Evolutionary conservation across 2,113 vertebrate species (phyloP).

Genomic region (Candoia aspera): DNA sequence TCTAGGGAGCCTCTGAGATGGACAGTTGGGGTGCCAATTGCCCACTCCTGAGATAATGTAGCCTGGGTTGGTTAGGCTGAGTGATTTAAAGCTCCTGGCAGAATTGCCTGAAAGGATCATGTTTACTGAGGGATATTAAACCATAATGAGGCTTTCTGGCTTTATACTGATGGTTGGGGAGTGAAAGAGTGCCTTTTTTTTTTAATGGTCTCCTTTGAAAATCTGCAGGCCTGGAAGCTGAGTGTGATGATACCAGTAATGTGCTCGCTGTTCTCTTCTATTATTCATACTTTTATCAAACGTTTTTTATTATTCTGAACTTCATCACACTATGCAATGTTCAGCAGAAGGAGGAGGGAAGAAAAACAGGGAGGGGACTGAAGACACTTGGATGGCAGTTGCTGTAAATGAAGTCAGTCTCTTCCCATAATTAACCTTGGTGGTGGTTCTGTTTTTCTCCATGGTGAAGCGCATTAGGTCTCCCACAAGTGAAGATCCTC

Average conservation of each 20-base stretch:
- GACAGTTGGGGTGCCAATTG: not conserved
- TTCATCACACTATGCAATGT: not conserved
- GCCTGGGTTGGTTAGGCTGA: constrained; percentile 14
- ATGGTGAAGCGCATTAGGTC: constrained; percentile 50
- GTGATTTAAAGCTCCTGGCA: constrained; percentile 1
- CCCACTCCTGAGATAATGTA: not conserved
- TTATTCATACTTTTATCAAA: not conserved
- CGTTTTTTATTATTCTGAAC: not conserved
- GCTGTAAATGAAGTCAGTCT: constrained; percentile 62
- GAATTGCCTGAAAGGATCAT: not conserved
- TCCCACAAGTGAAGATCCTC: constrained; percentile 40
- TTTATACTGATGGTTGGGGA: constrained; percentile 55
- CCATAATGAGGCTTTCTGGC: constrained; percentile 48
- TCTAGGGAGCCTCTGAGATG: not conserved
- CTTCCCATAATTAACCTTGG: constrained; percentile 70
- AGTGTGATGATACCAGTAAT: constrained; percentile 32
- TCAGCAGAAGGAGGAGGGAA: not conserved
- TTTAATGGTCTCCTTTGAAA: constrained; percentile 48
- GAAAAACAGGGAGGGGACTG: not conserved
- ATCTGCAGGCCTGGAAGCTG: constrained; percentile 45
- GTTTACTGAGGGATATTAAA: constrained; percentile 16
- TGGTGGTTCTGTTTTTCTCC: constrained; percentile 50
- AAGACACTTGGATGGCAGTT: not conserved
- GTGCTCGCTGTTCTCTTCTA: constrained; percentile 35
- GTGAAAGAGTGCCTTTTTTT: not conserved